Conservation (phyloP, 1,140 invertebrate species). For the Kradibia gibbosae region DNA sequence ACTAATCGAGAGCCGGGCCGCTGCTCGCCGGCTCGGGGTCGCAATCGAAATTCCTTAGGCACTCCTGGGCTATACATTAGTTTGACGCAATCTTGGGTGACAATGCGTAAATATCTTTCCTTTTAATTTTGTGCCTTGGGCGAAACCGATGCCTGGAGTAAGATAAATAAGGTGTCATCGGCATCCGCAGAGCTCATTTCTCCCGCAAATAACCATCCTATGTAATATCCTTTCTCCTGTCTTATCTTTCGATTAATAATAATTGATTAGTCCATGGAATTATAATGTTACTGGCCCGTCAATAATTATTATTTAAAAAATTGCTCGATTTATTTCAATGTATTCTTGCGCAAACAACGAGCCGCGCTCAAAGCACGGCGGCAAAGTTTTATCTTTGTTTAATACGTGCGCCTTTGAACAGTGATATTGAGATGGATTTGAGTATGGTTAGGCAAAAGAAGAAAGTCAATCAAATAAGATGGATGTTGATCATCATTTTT, state of each 20-base stretch:
- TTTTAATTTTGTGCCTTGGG: slow-evolving; percentile 3
- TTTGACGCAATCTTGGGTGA: not conserved
- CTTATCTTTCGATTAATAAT: not conserved
- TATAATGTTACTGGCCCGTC: not conserved
- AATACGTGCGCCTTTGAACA: not conserved
- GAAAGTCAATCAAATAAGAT: not conserved
- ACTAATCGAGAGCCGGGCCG: not conserved
- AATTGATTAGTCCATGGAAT: slow-evolving; percentile 18
- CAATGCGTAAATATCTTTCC: not conserved
- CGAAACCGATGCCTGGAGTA: not conserved
- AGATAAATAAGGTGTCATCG: slow-evolving; percentile 18
- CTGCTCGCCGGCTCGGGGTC: not conserved
- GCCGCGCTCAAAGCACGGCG: no score
- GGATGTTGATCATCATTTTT: not conserved
- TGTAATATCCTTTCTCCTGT: not conserved
- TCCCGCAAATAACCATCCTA: not conserved
- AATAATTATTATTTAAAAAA: slow-evolving; percentile 34
- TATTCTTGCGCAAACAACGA: no score
- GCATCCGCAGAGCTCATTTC: not conserved
- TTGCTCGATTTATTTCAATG: no score
- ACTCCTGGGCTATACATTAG: not conserved
- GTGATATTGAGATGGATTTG: not conserved
- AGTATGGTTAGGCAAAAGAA: not conserved
- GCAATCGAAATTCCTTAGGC: not conserved
- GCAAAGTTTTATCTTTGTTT: not conserved